Evolutionary conservation across 2,797 vertebrate species (phyloP), one percentile per base, ranked within the genome.

Genomic region (Channallabes apus): DNA sequence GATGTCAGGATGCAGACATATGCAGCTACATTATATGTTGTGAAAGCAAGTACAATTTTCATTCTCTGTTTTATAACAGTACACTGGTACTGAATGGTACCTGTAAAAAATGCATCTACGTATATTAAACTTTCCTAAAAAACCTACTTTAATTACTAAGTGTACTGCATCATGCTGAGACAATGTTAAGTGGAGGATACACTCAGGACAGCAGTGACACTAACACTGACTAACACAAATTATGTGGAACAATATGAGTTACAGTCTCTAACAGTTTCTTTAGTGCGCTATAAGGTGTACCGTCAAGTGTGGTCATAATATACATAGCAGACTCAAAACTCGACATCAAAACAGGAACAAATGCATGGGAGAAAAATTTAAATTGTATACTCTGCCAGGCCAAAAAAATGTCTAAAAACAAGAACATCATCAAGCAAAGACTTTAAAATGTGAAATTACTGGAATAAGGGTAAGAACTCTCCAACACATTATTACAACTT

Each of bases 1-100:
- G 51, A 69, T 17, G 6, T 84, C 71, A 73, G 72, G n/a, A 56
- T 58, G 18, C 54, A 77, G 54, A 58, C 56, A 59, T 77, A 14
- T 67, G 51, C 11, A 51, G 56, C 59, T 51, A 56, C 24, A n/a
- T 56, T 76, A 76, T 18, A 76, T 7, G 15, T 56, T 56, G 38
- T 2, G 22, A 38, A 73, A 73, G 14, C 4, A 46, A 46, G 14
- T n/a, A 6, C 24, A 73, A 11, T 71, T 68, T 35, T 65, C 15
- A 14, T 29, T 29, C 12, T 65, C 27, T 6, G 64, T 15, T 65
- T 65, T 65, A 27, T 29, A 65, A 29, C 3, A 32, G 65, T 41
- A 71, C 12, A n/a, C 11, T 9, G 22, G 68, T 71, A 41, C 20
- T 73, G 41, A 27, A 27, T 27, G 0, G 51, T 17, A n/a, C n/a